A percentile compares a stretch with the other conserved stretches of the same genome.
Conservation (phyloP, 2,113 vertebrate genomes). For the Cyanoderma ruficeps region DNA sequence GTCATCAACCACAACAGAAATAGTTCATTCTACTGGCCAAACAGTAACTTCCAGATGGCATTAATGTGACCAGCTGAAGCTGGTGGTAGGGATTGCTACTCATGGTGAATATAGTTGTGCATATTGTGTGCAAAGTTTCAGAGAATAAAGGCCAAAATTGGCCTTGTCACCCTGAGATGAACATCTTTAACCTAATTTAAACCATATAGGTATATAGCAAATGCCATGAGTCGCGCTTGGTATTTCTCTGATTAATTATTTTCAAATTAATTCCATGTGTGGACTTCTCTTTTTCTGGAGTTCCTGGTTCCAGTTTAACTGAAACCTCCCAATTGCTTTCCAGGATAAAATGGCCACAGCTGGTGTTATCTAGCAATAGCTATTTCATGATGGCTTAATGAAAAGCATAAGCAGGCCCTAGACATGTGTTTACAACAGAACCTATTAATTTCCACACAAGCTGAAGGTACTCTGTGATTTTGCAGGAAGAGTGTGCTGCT, state of each 20-base stretch:
- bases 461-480: background rate
- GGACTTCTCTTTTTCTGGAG: background rate
- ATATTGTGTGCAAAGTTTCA: background rate
- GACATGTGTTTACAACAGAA: background rate
- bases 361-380: constrained; percentile 16
- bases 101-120: fast-evolving
- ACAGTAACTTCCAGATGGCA: background rate
- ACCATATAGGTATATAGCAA: background rate
- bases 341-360: background rate
- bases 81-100: background rate
- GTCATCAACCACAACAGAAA: background rate
- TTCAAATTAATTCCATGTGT: constrained; percentile 11
- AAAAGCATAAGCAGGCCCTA: constrained; percentile 7
- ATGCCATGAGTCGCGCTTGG: background rate
- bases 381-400: constrained; percentile 16
- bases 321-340: background rate
- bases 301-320: constrained; percentile 5
- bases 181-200: background rate
- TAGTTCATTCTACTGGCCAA: background rate
- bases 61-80: background rate
- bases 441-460: background rate
- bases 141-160: background rate
- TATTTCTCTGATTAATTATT: background rate
- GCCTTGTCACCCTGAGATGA: background rate
- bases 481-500: background rate